These are phyloP conservation scores for Chlorodrepanis virens DNA, from an alignment of 2,113 vertebrate genomes.

Conservation along the genomic window DNA sequence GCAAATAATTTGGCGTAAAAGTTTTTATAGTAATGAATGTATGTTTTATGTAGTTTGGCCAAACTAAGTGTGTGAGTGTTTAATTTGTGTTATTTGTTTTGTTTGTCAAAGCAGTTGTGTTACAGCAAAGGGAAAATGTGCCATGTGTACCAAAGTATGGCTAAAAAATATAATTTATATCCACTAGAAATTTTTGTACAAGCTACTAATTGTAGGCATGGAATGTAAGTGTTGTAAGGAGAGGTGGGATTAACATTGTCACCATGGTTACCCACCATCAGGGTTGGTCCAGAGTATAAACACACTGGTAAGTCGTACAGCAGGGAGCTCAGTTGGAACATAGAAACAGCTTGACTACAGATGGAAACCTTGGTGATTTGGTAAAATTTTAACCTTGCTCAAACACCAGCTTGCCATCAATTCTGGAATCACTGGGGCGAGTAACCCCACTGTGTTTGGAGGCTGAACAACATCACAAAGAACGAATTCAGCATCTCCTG, in stretches of 20 bases:
- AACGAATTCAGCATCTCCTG: not conserved
- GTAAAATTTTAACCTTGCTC: not conserved
- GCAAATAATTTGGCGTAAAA: not conserved
- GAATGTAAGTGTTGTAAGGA: not conserved
- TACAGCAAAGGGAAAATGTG: not conserved
- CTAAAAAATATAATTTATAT: not conserved
- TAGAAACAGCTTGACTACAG: not conserved
- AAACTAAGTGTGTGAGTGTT: not conserved
- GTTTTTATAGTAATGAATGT: not conserved
- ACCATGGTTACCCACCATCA: fast-evolving
- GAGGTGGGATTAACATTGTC: not conserved
- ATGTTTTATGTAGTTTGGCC: not conserved
- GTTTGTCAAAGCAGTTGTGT: not conserved
- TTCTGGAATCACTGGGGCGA: not conserved
- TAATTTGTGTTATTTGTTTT: not conserved
- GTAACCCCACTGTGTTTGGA: not conserved
- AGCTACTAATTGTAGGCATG: not conserved
- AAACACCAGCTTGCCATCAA: not conserved
- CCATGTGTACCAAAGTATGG: not conserved
- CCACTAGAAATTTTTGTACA: not conserved
- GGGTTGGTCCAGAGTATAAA: too few species aligned
- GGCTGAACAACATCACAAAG: fast-evolving
- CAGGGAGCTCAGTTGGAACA: not conserved
- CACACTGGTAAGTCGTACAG: not conserved
- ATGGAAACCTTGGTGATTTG: not conserved